These are phyloP conservation scores for Epiblema foenella DNA, from an alignment of 2,888 invertebrate species.

Conservation along the genomic window DNA sequence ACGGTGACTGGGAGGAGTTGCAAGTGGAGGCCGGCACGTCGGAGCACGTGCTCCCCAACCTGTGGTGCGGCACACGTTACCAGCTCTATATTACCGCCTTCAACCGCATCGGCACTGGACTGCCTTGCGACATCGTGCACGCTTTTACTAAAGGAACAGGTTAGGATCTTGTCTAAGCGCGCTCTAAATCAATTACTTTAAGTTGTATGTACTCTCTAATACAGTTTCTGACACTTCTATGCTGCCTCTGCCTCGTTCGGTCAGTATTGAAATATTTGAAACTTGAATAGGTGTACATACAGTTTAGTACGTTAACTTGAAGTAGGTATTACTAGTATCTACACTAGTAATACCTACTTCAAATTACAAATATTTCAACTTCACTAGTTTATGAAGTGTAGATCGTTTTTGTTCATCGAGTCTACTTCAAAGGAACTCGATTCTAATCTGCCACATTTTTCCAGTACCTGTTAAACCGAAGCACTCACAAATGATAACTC, in stretches of 20 bases:
- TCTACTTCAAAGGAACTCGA: neutral
- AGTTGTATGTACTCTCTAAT: too few species aligned
- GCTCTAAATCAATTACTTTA: too few species aligned
- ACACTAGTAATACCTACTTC: too few species aligned
- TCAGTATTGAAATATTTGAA: too few species aligned
- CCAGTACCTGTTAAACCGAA: slow-evolving; percentile 91
- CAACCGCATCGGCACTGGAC: slow-evolving; percentile 94
- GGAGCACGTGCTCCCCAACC: slow-evolving; percentile 90
- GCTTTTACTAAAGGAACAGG: slow-evolving; percentile 93
- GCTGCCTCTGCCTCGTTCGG: too few species aligned
- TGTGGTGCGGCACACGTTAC: slow-evolving; percentile 95
- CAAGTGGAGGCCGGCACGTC: slow-evolving; percentile 93
- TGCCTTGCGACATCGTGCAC: slow-evolving; percentile 94
- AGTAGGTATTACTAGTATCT: too few species aligned
- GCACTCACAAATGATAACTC: slow-evolving; percentile 91
- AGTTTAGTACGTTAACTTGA: too few species aligned
- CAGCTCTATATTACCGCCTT: slow-evolving; percentile 95
- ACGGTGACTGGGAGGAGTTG: slow-evolving; percentile 96
- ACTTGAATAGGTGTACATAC: too few species aligned
- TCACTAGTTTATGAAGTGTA: too few species aligned
- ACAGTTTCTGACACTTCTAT: too few species aligned
- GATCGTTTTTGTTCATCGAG: neutral
- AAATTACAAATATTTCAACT: too few species aligned
- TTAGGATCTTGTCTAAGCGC: slow-evolving; percentile 56
- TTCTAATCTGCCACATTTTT: slow-evolving; percentile 48